A percentile compares a stretch with the other conserved stretches of the same genome.
Conservation (phyloP, 2,113 vertebrate genomes). For the Triplophysa rosa region DNA sequence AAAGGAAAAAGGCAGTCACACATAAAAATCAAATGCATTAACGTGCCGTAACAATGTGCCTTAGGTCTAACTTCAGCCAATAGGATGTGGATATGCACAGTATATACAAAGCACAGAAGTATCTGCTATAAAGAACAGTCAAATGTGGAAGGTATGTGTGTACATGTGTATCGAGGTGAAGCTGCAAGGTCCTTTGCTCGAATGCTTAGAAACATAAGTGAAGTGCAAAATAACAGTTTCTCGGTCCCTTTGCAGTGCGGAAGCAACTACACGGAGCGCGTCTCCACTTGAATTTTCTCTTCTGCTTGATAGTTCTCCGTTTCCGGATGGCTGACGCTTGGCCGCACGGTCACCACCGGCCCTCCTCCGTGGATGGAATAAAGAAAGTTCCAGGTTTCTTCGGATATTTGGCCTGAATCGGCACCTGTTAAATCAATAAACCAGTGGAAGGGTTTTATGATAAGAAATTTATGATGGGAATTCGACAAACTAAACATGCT, state of each 20-base stretch:
- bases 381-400: constrained; percentile 98
- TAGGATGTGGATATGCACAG: constrained; percentile 61
- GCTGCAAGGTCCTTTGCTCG: constrained; percentile 63
- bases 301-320: constrained; percentile 81
- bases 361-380: constrained; percentile 93
- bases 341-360: constrained; percentile 88
- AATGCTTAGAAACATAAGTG: constrained; percentile 70
- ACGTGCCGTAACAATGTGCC: not conserved
- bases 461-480: not conserved
- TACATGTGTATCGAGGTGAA: constrained; percentile 18
- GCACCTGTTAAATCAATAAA: constrained; percentile 76
- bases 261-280: constrained; percentile 80
- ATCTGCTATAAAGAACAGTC: constrained; percentile 57
- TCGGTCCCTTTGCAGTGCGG: constrained; percentile 28
- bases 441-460: not conserved
- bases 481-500: not conserved
- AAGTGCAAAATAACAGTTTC: constrained; percentile 74
- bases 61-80: constrained; percentile 60
- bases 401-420: constrained; percentile 97
- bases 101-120: constrained; percentile 65
- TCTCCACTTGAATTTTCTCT: constrained; percentile 97
- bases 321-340: constrained; percentile 83
- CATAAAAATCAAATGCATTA: constrained; percentile 63
- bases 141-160: not conserved
- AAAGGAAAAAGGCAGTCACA: constrained; percentile 66